Percentiles rank a stretch among this genome's conserved stretches.
Evolutionary conservation across 1,140 invertebrate species (phyloP).

Genomic region (Caerostris darwini): DNA sequence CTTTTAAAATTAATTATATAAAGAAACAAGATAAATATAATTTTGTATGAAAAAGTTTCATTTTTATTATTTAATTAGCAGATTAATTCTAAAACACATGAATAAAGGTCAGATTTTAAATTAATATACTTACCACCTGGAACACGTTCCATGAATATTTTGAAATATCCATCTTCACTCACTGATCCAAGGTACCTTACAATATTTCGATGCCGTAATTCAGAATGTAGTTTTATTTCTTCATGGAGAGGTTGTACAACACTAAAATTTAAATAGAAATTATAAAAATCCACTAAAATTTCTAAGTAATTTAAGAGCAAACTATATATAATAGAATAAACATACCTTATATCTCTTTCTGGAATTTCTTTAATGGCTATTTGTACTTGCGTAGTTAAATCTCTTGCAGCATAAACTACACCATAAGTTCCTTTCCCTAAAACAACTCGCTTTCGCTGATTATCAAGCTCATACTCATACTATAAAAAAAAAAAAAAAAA

Average conservation of each 20-base stretch:
- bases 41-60: too few relatives aligned
- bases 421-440: slow-evolving; percentile 97
- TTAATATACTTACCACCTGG: slow-evolving; percentile 86
- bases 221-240: slow-evolving; percentile 98
- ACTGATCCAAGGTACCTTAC: slow-evolving; percentile 98
- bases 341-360: slow-evolving; percentile 94
- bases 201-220: slow-evolving; percentile 97
- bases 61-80: too few relatives aligned
- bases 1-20: too few relatives aligned
- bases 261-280: slow-evolving; percentile 80
- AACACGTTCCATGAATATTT: slow-evolving; percentile 99
- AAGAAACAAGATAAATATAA: too few relatives aligned
- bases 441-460: slow-evolving; percentile 91
- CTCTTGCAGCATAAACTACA: slow-evolving; percentile 95
- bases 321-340: slow-evolving; percentile 56
- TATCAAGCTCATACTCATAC: slow-evolving; percentile 98
- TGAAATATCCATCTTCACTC: slow-evolving; percentile 95
- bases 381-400: slow-evolving; percentile 96
- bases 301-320: not conserved
- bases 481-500: slow-evolving; percentile 81
- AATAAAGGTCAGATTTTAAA: slow-evolving; percentile 17
- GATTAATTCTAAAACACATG: too few relatives aligned
- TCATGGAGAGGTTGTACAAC: slow-evolving; percentile 99
- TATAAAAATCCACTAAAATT: not conserved
- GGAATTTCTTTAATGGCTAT: slow-evolving; percentile 99